These are phyloP conservation scores for Macroteleia sp. DNA, from an alignment of 2,888 invertebrate genomes.

Conservation along the genomic window DNA sequence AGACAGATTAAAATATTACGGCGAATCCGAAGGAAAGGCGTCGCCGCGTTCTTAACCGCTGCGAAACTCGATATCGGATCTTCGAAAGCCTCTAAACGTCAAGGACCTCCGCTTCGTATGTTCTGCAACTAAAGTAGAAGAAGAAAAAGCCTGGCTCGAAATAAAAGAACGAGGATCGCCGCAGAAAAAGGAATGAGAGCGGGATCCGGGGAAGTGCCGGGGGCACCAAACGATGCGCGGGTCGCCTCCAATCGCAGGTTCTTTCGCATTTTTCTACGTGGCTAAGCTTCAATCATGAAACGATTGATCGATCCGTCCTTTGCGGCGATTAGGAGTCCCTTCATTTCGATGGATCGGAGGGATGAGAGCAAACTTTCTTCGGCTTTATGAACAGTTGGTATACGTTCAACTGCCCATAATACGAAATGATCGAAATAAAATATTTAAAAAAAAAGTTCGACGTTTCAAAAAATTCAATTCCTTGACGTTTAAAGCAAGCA, in stretches of 20 bases:
- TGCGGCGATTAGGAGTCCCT: slow-evolving; percentile 68
- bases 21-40: slow-evolving; percentile 75
- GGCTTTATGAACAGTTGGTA: not conserved
- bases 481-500: no score
- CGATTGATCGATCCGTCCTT: slow-evolving; percentile 70
- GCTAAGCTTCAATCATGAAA: slow-evolving; percentile 69
- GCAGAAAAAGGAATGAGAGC: slow-evolving; percentile 55
- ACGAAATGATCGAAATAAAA: no score
- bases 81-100: slow-evolving; percentile 71
- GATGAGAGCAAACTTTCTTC: slow-evolving; percentile 2
- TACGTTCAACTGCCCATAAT: slow-evolving; percentile 6
- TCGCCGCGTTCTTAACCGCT: slow-evolving; percentile 61
- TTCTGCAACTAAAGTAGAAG: slow-evolving; percentile 64
- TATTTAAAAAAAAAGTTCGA: no score
- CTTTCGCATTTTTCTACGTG: slow-evolving; percentile 73
- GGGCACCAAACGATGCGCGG: slow-evolving; percentile 48
- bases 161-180: slow-evolving; percentile 38
- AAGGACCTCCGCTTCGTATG: slow-evolving; percentile 67
- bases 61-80: slow-evolving; percentile 81
- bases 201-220: slow-evolving; percentile 55
- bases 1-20: slow-evolving; percentile 81
- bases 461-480: no score
- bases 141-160: slow-evolving; percentile 61
- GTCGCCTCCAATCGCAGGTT: slow-evolving; percentile 53
- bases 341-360: slow-evolving; percentile 5